These are phyloP conservation scores for Rhinogobius similis DNA, from an alignment of 2,113 vertebrate genomes.

Conservation along the genomic window DNA sequence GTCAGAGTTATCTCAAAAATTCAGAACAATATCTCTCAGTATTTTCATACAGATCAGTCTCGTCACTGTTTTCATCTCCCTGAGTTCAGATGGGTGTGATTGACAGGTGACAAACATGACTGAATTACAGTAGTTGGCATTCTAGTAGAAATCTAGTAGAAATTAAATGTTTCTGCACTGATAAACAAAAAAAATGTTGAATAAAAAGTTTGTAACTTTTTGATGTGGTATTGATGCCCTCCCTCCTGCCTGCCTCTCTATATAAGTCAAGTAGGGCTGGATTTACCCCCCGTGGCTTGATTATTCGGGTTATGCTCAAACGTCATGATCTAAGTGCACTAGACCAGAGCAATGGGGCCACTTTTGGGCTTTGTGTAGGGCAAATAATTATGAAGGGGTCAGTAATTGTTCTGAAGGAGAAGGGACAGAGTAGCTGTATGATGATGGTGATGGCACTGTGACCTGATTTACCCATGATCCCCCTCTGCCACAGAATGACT, in stretches of 20 bases:
- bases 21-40: too few relatives aligned
- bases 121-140: too few relatives aligned
- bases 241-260: not conserved
- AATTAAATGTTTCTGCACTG: too few relatives aligned
- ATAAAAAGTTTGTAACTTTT: too few relatives aligned
- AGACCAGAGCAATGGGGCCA: constrained; percentile 22
- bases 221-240: too few relatives aligned
- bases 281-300: not conserved
- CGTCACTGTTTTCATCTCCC: too few relatives aligned
- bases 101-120: too few relatives aligned
- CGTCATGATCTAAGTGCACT: constrained; percentile 38
- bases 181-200: too few relatives aligned
- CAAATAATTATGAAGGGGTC: constrained; percentile 59
- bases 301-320: not conserved
- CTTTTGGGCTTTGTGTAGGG: constrained; percentile 30
- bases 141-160: too few relatives aligned
- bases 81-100: too few relatives aligned
- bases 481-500: constrained; percentile 57
- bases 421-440: constrained; percentile 45
- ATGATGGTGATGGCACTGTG: constrained; percentile 37
- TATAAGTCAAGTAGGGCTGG: not conserved
- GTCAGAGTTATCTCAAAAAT: too few relatives aligned
- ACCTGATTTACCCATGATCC: constrained; percentile 66
- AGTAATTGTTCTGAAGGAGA: constrained; percentile 34
- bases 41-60: too few relatives aligned